Conservation (phyloP, 2,888 invertebrate genomes). For the Tipula vernalis region DNA sequence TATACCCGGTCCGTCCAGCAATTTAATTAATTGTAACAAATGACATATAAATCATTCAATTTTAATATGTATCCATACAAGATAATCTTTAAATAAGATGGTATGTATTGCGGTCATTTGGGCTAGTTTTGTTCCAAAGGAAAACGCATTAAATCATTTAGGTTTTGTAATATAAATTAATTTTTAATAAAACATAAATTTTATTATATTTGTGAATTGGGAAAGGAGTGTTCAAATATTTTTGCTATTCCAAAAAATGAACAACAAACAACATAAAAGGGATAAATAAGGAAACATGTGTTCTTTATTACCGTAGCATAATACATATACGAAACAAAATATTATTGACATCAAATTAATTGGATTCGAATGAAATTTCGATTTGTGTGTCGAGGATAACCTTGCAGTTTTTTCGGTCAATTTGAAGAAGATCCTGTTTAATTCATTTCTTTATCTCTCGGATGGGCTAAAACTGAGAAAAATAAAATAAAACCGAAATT, state of each 20-base stretch:
- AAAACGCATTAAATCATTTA: conserved; percentile 4
- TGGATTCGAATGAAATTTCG: not conserved
- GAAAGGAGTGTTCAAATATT: not conserved
- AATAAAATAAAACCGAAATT: not conserved
- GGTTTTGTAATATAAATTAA: not conserved
- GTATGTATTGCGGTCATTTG: not conserved
- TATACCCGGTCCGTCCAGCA: not conserved
- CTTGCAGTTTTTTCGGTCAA: not conserved
- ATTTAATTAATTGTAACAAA: not conserved
- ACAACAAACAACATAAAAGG: not conserved
- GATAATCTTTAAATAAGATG: not conserved
- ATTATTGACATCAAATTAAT: conserved; percentile 10
- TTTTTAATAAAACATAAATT: conserved; percentile 6
- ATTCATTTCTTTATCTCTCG: not conserved
- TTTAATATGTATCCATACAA: not conserved
- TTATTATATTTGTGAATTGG: not conserved
- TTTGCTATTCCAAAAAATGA: not conserved
- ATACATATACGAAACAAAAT: not conserved
- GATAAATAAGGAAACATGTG: conserved; percentile 8
- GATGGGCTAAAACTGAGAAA: not conserved
- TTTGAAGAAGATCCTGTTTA: not conserved
- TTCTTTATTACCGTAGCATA: not conserved
- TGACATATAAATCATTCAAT: not conserved
- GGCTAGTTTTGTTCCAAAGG: not conserved
- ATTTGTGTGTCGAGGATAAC: not conserved